A percentile compares a stretch with the other conserved stretches of the same genome.
Conservation (phyloP, 2,797 vertebrate genomes). For the Fratercula arctica region DNA sequence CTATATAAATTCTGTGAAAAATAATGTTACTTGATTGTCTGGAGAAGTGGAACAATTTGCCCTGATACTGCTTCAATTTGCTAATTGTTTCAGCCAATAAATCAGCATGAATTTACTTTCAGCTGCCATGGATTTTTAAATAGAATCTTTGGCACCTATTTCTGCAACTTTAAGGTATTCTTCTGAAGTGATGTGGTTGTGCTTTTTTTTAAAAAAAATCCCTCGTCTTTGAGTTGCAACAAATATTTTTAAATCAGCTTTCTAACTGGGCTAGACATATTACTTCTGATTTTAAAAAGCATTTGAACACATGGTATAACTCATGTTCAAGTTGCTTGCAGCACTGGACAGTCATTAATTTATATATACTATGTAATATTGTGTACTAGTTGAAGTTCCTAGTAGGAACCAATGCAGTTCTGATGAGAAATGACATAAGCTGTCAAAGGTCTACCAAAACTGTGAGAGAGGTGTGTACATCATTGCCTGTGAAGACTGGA, state of each 20-base stretch:
- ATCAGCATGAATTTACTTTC: neutral
- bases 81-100: constrained; percentile 1
- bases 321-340: neutral
- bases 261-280: neutral
- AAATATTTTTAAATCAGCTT: neutral
- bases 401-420: neutral
- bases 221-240: neutral
- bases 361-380: neutral
- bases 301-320: neutral
- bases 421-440: neutral
- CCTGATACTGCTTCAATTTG: constrained; percentile 7
- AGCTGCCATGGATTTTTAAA: neutral
- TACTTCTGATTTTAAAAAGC: neutral
- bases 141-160: neutral
- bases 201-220: neutral
- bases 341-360: neutral
- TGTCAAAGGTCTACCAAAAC: neutral
- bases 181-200: neutral
- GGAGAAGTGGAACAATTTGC: neutral
- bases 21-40: constrained; percentile 7
- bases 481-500: neutral
- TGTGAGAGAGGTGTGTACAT: neutral
- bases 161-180: neutral
- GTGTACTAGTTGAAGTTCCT: neutral
- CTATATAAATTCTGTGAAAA: constrained; percentile 11